Conservation (phyloP, 1,140 invertebrate species). For the Drosophila nebulosa region DNA sequence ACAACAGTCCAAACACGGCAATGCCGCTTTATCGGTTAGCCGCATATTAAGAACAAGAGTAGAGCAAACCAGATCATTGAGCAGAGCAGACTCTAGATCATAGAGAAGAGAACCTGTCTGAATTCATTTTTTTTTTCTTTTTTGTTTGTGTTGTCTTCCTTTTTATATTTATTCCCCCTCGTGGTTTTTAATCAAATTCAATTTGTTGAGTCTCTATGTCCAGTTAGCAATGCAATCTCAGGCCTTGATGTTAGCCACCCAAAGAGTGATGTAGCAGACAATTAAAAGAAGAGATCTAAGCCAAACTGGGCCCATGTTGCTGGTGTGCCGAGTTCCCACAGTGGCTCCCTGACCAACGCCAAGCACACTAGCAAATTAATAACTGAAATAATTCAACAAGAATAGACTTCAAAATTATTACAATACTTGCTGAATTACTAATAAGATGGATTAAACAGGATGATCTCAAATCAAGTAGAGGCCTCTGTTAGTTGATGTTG, state of each 20-base stretch:
- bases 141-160: background rate
- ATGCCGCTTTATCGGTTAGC: slow-evolving; percentile 3
- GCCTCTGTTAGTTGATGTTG: background rate
- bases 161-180: too few relatives aligned
- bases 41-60: slow-evolving; percentile 1
- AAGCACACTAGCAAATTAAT: background rate
- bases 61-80: too few relatives aligned
- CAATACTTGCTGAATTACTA: background rate
- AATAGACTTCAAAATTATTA: background rate
- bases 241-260: slow-evolving; percentile 7
- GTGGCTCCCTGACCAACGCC: too few relatives aligned
- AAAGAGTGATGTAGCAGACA: slow-evolving; percentile 7
- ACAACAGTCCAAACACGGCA: background rate
- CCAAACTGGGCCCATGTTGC: background rate
- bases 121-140: background rate
- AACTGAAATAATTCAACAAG: background rate
- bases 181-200: slow-evolving; percentile 10
- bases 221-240: background rate
- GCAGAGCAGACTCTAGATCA: too few relatives aligned
- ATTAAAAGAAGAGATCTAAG: slow-evolving; percentile 4
- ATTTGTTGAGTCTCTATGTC: slow-evolving; percentile 7
- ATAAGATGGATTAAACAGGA: background rate
- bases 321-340: background rate
- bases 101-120: slow-evolving; percentile 4
- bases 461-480: background rate